phyloP scores from a whole-genome alignment of 2,888 invertebrate genomes.

The Drosophila emarginata region DNA sequence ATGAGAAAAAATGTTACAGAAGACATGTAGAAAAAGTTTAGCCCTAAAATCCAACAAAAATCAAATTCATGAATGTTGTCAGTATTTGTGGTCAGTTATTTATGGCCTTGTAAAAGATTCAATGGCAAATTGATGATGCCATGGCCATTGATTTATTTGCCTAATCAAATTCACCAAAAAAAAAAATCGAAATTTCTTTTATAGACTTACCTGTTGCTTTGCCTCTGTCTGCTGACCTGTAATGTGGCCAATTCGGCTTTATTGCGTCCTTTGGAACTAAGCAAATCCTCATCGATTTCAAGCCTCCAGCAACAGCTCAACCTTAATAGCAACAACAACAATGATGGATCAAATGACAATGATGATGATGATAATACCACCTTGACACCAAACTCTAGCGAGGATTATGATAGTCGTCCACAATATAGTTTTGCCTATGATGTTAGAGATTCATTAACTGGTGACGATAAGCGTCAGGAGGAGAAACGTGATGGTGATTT shows the following conservation, averaged over 20 bases:
- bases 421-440: constrained; percentile 83
- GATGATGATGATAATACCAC: constrained; percentile 53
- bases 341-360: constrained; percentile 52
- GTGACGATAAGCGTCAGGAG: constrained; percentile 83
- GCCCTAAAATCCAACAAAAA: constrained; percentile 1
- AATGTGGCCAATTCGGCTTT: constrained; percentile 65
- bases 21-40: not conserved
- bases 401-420: constrained; percentile 83
- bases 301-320: constrained; percentile 46
- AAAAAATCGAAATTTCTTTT: constrained; percentile 17
- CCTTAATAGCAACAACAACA: constrained; percentile 39
- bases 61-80: constrained; percentile 7
- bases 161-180: constrained; percentile 2
- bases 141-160: constrained; percentile 50
- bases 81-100: constrained; percentile 26
- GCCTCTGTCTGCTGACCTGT: constrained; percentile 69
- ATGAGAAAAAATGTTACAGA: not conserved
- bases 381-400: constrained; percentile 69
- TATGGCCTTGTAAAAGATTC: constrained; percentile 34
- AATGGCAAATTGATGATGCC: constrained; percentile 58
- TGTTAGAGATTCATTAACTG: constrained; percentile 83
- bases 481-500: constrained; percentile 84
- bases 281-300: constrained; percentile 53
- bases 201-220: constrained; percentile 70
- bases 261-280: constrained; percentile 74